phyloP scores from a whole-genome alignment of 2,888 invertebrate species.

The Eledona agricola region DNA sequence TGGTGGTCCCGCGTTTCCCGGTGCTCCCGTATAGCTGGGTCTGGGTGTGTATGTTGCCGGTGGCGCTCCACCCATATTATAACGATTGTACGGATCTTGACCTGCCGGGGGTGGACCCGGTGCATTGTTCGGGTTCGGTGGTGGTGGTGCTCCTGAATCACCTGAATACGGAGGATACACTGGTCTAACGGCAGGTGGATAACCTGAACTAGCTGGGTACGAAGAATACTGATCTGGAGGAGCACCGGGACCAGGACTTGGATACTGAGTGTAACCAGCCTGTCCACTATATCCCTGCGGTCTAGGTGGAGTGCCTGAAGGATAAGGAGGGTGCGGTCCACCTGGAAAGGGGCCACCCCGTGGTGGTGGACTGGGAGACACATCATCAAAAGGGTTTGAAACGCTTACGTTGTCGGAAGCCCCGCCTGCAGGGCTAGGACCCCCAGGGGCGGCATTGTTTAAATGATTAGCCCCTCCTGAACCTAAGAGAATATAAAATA shows the following conservation, averaged over 20 bases:
- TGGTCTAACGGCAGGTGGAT: slow-evolving; percentile 75
- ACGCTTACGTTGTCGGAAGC: slow-evolving; percentile 81
- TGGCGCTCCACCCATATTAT: slow-evolving; percentile 53
- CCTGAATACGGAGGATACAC: slow-evolving; percentile 81
- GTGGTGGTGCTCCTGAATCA: slow-evolving; percentile 52
- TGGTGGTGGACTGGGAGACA: slow-evolving; percentile 65
- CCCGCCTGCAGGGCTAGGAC: slow-evolving; percentile 62
- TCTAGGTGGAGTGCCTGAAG: slow-evolving; percentile 60
- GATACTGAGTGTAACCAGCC: slow-evolving; percentile 73
- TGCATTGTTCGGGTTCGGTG: slow-evolving; percentile 50
- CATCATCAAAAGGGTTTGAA: slow-evolving; percentile 87
- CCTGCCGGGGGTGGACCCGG: slow-evolving; percentile 53
- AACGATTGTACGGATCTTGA: slow-evolving; percentile 61
- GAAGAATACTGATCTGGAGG: slow-evolving; percentile 69
- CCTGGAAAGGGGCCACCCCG: slow-evolving; percentile 60
- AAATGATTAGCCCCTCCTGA: slow-evolving; percentile 61
- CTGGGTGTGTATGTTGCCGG: slow-evolving; percentile 56
- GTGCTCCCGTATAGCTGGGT: slow-evolving; percentile 58
- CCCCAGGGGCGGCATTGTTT: slow-evolving; percentile 59
- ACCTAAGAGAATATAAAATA: slow-evolving; percentile 48
- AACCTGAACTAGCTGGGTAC: slow-evolving; percentile 63
- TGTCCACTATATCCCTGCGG: slow-evolving; percentile 65
- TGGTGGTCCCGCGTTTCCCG: slow-evolving; percentile 57
- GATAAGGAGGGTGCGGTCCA: slow-evolving; percentile 62
- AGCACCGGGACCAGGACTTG: slow-evolving; percentile 66